These are phyloP conservation scores for Kryptolebias ocellatus DNA, from an alignment of 2,797 vertebrate genomes.

Conservation along the genomic window DNA sequence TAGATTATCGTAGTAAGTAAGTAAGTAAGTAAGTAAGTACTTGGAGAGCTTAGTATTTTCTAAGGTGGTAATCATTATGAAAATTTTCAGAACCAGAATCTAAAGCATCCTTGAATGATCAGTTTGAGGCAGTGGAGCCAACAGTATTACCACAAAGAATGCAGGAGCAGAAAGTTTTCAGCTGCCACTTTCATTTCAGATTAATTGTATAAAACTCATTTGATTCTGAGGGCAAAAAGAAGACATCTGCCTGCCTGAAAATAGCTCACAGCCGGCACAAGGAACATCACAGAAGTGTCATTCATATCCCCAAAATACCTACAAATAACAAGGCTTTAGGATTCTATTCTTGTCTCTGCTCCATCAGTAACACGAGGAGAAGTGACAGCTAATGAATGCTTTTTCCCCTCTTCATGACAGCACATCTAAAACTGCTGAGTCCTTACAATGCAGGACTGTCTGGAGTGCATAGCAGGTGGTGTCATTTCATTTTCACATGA, in stretches of 20 bases:
- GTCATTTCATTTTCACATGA: slow-evolving; percentile 13
- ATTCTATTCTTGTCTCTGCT: slow-evolving; percentile 54
- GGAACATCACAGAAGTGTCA: slow-evolving; percentile 34
- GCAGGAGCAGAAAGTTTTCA: neutral
- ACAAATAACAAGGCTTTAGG: slow-evolving; percentile 19
- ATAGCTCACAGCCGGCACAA: slow-evolving; percentile 27
- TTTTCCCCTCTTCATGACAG: slow-evolving; percentile 25
- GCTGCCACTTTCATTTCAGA: neutral
- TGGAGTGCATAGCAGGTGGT: slow-evolving; percentile 30
- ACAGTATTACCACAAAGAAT: too few species aligned
- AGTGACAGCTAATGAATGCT: slow-evolving; percentile 42
- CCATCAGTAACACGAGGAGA: slow-evolving; percentile 35
- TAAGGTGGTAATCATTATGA: too few species aligned
- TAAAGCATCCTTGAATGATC: too few species aligned
- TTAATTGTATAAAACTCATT: slow-evolving; percentile 3
- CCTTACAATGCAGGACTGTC: slow-evolving; percentile 5
- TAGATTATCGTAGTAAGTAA: too few species aligned
- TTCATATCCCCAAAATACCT: slow-evolving; percentile 48
- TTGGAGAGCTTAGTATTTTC: too few species aligned
- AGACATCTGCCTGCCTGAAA: slow-evolving; percentile 24
- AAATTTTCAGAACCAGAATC: too few species aligned
- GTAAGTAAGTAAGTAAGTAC: too few species aligned
- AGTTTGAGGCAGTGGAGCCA: too few species aligned
- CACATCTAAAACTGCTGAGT: slow-evolving; percentile 30
- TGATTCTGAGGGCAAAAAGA: slow-evolving; percentile 17